phyloP scores from a whole-genome alignment of 1,140 invertebrate species.

The Micrasema minimum region DNA sequence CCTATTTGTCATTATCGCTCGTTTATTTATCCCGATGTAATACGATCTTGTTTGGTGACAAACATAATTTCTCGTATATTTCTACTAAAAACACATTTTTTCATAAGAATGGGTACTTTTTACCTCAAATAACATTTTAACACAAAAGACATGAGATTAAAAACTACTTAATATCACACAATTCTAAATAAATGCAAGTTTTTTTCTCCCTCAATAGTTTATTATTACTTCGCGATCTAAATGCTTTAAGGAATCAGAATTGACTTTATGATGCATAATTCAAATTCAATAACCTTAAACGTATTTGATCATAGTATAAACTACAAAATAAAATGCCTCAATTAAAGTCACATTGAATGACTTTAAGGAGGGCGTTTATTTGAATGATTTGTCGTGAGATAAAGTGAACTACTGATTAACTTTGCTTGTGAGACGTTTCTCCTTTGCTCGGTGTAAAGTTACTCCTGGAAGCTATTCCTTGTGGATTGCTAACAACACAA shows the following conservation, averaged over 20 bases:
- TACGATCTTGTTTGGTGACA: neutral
- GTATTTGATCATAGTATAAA: neutral
- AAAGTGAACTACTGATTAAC: neutral
- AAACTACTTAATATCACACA: too few species aligned
- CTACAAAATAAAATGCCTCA: neutral
- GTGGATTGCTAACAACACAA: constrained; percentile 63
- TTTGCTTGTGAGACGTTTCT: neutral
- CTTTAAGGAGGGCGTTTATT: neutral
- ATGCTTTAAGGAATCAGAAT: too few species aligned
- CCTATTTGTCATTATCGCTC: too few species aligned
- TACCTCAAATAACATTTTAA: neutral
- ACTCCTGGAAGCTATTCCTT: constrained; percentile 6
- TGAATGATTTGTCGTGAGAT: neutral
- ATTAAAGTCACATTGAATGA: neutral
- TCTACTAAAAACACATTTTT: neutral
- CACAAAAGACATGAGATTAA: neutral
- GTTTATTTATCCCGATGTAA: too few species aligned
- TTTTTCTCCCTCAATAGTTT: too few species aligned
- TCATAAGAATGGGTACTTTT: neutral
- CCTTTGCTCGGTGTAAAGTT: neutral
- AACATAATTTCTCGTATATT: neutral
- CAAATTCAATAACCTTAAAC: neutral
- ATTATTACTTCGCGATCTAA: too few species aligned
- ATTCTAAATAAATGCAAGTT: too few species aligned
- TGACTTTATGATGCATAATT: too few species aligned